Base-by-base conservation (phyloP, 1,140 invertebrate genomes). In the Cotesia typhae region DNA sequence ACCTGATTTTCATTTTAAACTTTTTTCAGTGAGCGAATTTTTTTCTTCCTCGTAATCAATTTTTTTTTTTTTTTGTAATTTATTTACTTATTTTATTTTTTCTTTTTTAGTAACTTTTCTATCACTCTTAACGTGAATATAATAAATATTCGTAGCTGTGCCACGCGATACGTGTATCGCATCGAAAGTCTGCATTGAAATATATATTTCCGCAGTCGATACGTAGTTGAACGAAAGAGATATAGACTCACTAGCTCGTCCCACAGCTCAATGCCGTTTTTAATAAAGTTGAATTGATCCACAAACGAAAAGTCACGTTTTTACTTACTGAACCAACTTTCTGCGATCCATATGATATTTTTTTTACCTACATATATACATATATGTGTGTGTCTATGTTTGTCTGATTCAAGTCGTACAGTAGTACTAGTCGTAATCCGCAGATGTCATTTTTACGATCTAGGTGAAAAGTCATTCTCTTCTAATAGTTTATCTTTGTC, bases 261-360 rank as follows among this genome's bases (percentile, higher is more conserved):
- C 17, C 64, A 53, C 47, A 57, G 17, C 67, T 72, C 73, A 74
- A 61, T 74, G 66, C 70, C 70, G 52, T 72, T 74, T 74, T 74
- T 74, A 74, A 72, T 74, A 72, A 71, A 74, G 70, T 74, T 67
- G 67, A 72, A 72, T 74, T 74, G 70, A 74, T 68, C 70, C 72
- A 55, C 71, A 52, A 73, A 73, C 57, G 65, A 68, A 64, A 38
- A 64, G 61, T 64, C 61, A 64, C 61, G 61, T 64, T 64, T 64
- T 64, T 36, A 64, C n/a, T 38, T 4, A 38, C 61, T 9, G 14
- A 64, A 6, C 61, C 6, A 38, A 14, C 12, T n/a, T 17, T 17
- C 12, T 28, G 28, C 59, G 28, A 61, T 61, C 12, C 12, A 17
- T 35, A 61, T 61, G 4, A 4, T 28, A 28, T 12, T 12, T 61